Conservation (phyloP, 2,888 invertebrate species). For the Pycnomerus fuliginosus region DNA sequence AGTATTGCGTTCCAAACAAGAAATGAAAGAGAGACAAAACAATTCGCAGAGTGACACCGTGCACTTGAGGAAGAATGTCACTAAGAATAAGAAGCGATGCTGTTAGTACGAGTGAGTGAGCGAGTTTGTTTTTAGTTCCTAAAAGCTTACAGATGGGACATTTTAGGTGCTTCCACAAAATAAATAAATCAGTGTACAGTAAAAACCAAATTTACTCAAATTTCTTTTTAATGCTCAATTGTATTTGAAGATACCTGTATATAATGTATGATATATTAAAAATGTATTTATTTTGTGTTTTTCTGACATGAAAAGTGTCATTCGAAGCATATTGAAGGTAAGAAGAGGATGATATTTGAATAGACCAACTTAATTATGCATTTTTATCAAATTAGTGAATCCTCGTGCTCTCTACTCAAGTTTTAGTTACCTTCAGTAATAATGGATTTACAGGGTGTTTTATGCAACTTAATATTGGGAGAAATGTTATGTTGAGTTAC, state of each 20-base stretch:
- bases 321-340: too few relatives aligned
- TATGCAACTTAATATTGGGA: too few relatives aligned
- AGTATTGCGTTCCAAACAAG: slow-evolving; percentile 83
- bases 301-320: too few relatives aligned
- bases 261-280: slow-evolving; percentile 18
- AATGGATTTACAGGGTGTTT: too few relatives aligned
- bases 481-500: too few relatives aligned
- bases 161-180: slow-evolving; percentile 9
- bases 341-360: too few relatives aligned
- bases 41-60: slow-evolving; percentile 71
- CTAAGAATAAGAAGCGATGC: slow-evolving; percentile 64
- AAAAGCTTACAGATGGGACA: slow-evolving; percentile 7
- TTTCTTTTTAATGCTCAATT: slow-evolving; percentile 12
- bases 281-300: slow-evolving; percentile 23
- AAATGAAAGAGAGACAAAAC: slow-evolving; percentile 73
- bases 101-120: slow-evolving; percentile 46
- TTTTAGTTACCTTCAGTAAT: too few relatives aligned
- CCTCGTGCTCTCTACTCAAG: too few relatives aligned
- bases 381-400: too few relatives aligned
- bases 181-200: not conserved
- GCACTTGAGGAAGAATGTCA: slow-evolving; percentile 66
- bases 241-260: slow-evolving; percentile 14
- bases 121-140: slow-evolving; percentile 10
- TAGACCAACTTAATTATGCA: too few relatives aligned
- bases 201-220: slow-evolving; percentile 4